Conservation (phyloP, 2,113 vertebrate species). For the Microcebus tavaratra region DNA sequence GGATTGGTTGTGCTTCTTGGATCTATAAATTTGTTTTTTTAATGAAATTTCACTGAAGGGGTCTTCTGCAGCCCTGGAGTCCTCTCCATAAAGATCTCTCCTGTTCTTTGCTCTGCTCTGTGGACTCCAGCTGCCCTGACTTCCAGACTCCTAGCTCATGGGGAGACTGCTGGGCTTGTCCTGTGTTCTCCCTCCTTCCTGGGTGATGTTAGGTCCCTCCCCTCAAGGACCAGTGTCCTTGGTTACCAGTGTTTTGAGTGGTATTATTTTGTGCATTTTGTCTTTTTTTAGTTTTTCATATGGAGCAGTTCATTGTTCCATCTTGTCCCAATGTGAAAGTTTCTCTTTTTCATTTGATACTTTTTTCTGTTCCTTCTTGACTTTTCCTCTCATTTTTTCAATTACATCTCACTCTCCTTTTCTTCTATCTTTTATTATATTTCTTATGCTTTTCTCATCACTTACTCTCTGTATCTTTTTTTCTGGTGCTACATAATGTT, state of each 20-base stretch:
- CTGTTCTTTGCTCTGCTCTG: background rate
- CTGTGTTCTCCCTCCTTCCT: background rate
- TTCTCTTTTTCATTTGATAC: background rate
- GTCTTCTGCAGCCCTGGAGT: background rate
- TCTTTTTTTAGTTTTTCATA: background rate
- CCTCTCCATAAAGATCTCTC: fast-evolving
- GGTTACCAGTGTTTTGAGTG: background rate
- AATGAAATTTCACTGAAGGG: background rate
- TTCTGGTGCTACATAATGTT: background rate
- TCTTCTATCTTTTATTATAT: background rate
- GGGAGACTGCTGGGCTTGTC: background rate
- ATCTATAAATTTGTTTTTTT: background rate
- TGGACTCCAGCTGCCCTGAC: background rate
- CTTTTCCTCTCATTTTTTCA: background rate
- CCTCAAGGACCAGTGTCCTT: background rate
- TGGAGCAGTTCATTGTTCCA: background rate
- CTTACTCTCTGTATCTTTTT: background rate
- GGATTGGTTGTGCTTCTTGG: background rate
- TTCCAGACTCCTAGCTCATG: background rate
- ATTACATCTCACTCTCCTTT: background rate
- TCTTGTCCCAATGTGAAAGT: background rate
- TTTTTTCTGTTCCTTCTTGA: background rate
- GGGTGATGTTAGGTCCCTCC: background rate
- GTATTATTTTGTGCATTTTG: background rate
- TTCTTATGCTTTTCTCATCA: background rate